A percentile compares a stretch with the other conserved stretches of the same genome.
These are phyloP conservation scores for Thunnus thynnus DNA, from an alignment of 2,113 vertebrate species.

Conservation along the genomic window DNA sequence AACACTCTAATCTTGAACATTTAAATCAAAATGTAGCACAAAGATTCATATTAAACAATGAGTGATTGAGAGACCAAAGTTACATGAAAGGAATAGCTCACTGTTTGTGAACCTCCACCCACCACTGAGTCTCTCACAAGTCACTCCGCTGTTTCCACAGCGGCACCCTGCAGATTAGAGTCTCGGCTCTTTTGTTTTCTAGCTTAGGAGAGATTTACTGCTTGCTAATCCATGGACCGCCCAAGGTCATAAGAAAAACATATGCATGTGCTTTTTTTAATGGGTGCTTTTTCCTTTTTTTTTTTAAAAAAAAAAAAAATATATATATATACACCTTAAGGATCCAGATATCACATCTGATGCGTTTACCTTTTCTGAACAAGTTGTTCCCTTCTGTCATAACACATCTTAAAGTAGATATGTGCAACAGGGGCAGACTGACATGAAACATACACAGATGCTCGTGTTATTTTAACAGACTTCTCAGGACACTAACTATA, in stretches of 20 bases:
- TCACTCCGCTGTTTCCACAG: constrained; percentile 31
- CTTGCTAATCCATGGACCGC: constrained; percentile 55
- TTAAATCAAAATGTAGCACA: constrained; percentile 6
- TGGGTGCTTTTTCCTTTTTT: constrained; percentile 15
- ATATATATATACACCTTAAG: neutral
- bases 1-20: constrained; percentile 13
- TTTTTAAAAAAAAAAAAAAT: neutral
- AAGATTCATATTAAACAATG: constrained; percentile 30
- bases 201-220: constrained; percentile 59
- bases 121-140: constrained; percentile 23
- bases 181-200: constrained; percentile 46
- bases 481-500: neutral
- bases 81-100: constrained; percentile 23
- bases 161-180: constrained; percentile 61
- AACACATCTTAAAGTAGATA: constrained; percentile 29
- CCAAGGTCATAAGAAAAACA: constrained; percentile 56
- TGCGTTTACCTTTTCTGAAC: constrained; percentile 12
- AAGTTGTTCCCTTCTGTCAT: constrained; percentile 46
- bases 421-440: constrained; percentile 6
- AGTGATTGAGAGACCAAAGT: constrained; percentile 13
- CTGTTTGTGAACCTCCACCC: constrained; percentile 45
- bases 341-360: constrained; percentile 12
- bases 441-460: constrained; percentile 4
- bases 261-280: constrained; percentile 20
- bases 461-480: neutral